Percentiles rank a stretch among this genome's conserved stretches.
Evolutionary conservation across 2,113 vertebrate genomes (phyloP).

Genomic region (Amphiprion percula): DNA sequence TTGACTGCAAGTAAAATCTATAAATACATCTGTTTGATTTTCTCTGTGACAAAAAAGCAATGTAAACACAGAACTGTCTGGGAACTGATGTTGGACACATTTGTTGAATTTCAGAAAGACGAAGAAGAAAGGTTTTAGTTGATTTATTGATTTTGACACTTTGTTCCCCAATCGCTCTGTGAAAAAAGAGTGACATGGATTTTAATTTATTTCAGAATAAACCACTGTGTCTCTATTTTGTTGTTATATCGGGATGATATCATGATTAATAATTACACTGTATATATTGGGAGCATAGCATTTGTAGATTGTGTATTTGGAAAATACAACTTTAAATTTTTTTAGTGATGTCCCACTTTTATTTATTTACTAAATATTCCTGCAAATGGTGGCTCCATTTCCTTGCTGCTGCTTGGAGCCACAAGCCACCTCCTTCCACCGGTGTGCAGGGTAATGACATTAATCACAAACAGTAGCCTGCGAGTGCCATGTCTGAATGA

Average conservation of each 20-base stretch:
- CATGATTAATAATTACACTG: too few relatives aligned
- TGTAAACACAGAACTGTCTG: not conserved
- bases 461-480: conserved; percentile 66
- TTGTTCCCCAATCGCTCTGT: not conserved
- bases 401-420: not conserved
- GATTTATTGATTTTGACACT: conserved; percentile 11
- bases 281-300: too few relatives aligned
- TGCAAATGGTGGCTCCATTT: conserved; percentile 15
- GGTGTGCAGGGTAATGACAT: conserved; percentile 44
- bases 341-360: not conserved
- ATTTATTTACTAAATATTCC: conserved; percentile 17
- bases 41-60: not conserved
- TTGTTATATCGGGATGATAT: too few relatives aligned
- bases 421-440: conserved; percentile 13
- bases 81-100: not conserved
- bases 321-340: not conserved
- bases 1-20: conserved; percentile 9
- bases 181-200: not conserved
- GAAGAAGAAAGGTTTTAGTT: not conserved
- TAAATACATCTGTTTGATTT: not conserved
- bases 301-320: too few relatives aligned
- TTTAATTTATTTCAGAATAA: not conserved
- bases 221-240: too few relatives aligned
- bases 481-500: conserved; percentile 29
- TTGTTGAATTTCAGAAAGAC: not conserved